Percentiles rank a stretch among this genome's conserved stretches.
Conservation (phyloP, 2,797 vertebrate genomes). For the Sebastes trivittatus region DNA sequence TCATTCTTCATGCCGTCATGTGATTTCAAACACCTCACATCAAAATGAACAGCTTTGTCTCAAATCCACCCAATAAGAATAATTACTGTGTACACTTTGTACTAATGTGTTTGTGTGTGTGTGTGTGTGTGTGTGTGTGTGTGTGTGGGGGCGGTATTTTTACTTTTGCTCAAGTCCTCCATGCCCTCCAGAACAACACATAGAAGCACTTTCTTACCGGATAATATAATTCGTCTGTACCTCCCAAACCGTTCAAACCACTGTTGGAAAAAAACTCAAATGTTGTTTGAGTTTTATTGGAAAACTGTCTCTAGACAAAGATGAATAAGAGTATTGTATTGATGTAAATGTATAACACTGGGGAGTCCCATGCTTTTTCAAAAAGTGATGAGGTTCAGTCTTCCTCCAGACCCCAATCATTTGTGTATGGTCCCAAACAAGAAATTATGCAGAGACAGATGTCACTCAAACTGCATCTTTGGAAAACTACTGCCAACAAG, state of each 20-base stretch:
- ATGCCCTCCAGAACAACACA: not conserved
- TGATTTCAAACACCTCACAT: not conserved
- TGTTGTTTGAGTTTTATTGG: not conserved
- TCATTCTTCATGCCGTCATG: not conserved
- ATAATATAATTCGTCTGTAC: not conserved
- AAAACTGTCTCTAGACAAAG: not conserved
- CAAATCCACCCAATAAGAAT: not conserved
- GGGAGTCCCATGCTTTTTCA: not conserved
- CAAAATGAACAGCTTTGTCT: not conserved
- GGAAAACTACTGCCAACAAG: not conserved
- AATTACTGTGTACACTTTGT: too few relatives aligned
- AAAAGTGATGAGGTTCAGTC: not conserved
- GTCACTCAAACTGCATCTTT: not conserved
- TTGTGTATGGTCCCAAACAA: not conserved
- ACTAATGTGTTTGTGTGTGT: too few relatives aligned
- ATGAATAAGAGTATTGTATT: not conserved
- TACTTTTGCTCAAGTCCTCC: too few relatives aligned
- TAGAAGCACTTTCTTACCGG: not conserved
- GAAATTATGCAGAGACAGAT: not conserved
- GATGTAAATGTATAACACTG: not conserved
- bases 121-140: too few relatives aligned
- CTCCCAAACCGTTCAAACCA: not conserved
- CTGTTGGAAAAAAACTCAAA: too few relatives aligned
- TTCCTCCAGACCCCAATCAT: not conserved
- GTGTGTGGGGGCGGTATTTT: too few relatives aligned